Percentiles rank a stretch among this genome's conserved stretches.
These are phyloP conservation scores for Drosophila greeni DNA, from an alignment of 2,888 invertebrate genomes.

Conservation along the genomic window DNA sequence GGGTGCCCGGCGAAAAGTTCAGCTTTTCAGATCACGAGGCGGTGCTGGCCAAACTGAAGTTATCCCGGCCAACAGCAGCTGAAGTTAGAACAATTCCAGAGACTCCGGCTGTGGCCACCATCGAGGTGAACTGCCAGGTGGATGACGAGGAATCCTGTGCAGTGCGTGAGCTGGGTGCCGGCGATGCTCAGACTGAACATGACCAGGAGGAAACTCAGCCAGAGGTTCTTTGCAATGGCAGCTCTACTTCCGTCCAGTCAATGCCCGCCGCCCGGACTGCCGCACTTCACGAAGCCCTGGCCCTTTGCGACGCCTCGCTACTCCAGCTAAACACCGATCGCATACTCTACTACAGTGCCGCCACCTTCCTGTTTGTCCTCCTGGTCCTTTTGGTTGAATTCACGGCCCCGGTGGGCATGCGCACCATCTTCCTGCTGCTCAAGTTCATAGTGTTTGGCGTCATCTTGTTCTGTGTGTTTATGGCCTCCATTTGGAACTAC, in stretches of 20 bases:
- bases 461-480: slow-evolving; percentile 85
- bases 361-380: slow-evolving; percentile 70
- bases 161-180: slow-evolving; percentile 8
- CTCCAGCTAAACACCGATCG: slow-evolving; percentile 76
- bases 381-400: slow-evolving; percentile 75
- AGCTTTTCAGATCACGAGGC: slow-evolving; percentile 96
- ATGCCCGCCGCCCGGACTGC: slow-evolving; percentile 61
- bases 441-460: slow-evolving; percentile 83
- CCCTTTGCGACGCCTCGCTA: slow-evolving; percentile 75
- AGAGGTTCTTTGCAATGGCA: slow-evolving; percentile 17
- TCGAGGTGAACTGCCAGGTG: slow-evolving; percentile 41
- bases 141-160: slow-evolving; percentile 6
- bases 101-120: slow-evolving; percentile 9
- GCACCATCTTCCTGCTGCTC: slow-evolving; percentile 80
- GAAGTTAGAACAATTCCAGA: neutral
- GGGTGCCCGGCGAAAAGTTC: slow-evolving; percentile 85
- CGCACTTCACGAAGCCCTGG: slow-evolving; percentile 74
- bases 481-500: slow-evolving; percentile 90
- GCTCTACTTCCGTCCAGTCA: slow-evolving; percentile 7
- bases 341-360: slow-evolving; percentile 73
- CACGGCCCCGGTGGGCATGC: slow-evolving; percentile 73
- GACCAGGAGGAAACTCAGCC: neutral
- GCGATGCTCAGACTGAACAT: slow-evolving; percentile 13
- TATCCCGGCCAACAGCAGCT: slow-evolving; percentile 31
- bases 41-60: slow-evolving; percentile 81